Base-by-base conservation (phyloP, 2,888 invertebrate species). In the Drosophila histrio region DNA sequence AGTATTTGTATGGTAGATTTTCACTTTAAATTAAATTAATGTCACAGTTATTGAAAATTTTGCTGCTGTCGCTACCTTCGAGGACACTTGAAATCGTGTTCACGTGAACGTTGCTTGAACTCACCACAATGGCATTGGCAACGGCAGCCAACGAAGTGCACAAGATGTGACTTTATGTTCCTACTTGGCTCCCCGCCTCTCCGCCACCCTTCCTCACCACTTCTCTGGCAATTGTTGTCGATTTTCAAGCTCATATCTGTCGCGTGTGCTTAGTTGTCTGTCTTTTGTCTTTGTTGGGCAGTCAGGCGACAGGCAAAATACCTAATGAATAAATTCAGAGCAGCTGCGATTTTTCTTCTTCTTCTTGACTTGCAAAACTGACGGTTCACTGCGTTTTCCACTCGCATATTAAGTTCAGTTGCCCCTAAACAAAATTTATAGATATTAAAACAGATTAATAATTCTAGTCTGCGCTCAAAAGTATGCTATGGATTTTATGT, bases 21-120 rank as follows among this genome's bases (percentile, higher is more conserved):
- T 44, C 32, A 39, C 30, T 52, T 52, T 56, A 72, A 62, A 56
- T 73, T 26, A 39, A 68, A 72, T 54, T 49, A 58, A 41, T 72
- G 59, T 60, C 30, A 21, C 21, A 26, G 32, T 19, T n/a, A 21
- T 46, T 19, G 34, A n/a, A 9, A 7, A 24, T 13, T 24, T 21
- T 34, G 49, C 15, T 34, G 22, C 21, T 52, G 17, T n/a, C 22
- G 13, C 19, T 15, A 11, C 30, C 9, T 30, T 54, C 22, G 39
- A 66, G 15, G 54, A 41, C 56, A n/a, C 59, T 34, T 34, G 34
- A 34, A 34, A 34, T 15, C 3, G 13, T 15, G 8, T 7, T 59
- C 39, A 30, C 26, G 52, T 41, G 36, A 38, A 26, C 43, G 22
- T 30, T 34, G 38, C 49, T 65, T 22, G 44, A 67, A 47, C 36